phyloP scores from a whole-genome alignment of 2,113 vertebrate species.

The Procavia capensis region DNA sequence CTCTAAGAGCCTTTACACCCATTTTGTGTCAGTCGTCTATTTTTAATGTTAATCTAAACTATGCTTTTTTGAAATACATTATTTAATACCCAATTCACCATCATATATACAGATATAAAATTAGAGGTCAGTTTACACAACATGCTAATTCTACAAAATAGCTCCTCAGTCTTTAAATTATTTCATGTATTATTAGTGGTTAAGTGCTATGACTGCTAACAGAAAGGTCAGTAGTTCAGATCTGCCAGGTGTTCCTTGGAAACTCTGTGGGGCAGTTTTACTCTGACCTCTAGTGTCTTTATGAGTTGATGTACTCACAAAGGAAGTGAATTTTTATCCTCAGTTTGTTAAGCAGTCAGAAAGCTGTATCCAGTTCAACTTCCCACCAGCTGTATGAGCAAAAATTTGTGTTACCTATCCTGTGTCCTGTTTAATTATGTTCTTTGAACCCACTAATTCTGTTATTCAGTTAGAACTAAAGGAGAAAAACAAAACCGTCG shows the following conservation, averaged over 20 bases:
- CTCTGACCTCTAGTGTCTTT: too few species aligned
- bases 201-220: too few species aligned
- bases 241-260: too few species aligned
- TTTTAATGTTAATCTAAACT: not conserved
- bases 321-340: too few species aligned
- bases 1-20: not conserved
- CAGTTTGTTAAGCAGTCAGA: not conserved
- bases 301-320: too few species aligned
- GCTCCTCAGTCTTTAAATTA: not conserved
- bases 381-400: not conserved
- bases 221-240: too few species aligned
- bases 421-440: conserved; percentile 41
- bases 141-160: not conserved
- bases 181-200: not conserved
- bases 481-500: not conserved
- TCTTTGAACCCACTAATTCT: not conserved
- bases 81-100: not conserved
- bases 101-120: conserved; percentile 22
- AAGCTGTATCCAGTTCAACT: not conserved
- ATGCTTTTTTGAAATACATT: not conserved
- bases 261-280: too few species aligned
- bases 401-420: not conserved
- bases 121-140: not conserved
- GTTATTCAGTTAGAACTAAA: not conserved
- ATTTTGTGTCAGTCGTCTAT: not conserved